Conservation (phyloP, 2,797 vertebrate genomes). For the Trematomus bernacchii region DNA sequence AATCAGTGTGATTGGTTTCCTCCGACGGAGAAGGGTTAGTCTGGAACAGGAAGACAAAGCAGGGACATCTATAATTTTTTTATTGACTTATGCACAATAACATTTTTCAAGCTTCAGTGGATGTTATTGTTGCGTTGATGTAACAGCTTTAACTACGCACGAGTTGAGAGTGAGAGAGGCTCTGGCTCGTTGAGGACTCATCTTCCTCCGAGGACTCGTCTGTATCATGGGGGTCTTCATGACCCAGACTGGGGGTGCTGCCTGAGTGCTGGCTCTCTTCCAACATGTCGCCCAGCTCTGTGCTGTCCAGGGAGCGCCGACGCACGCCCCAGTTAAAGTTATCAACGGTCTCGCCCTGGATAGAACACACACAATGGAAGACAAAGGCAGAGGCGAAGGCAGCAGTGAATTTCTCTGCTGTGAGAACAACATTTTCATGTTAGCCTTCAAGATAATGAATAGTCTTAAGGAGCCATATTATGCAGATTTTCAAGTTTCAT, state of each 20-base stretch:
- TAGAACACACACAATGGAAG: slow-evolving; percentile 63
- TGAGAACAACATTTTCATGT: slow-evolving; percentile 7
- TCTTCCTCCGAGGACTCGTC: slow-evolving; percentile 95
- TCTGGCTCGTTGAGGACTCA: slow-evolving; percentile 96
- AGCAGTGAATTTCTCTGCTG: slow-evolving; percentile 20
- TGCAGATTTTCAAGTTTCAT: too few species aligned
- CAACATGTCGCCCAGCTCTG: slow-evolving; percentile 94
- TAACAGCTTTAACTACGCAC: slow-evolving; percentile 65
- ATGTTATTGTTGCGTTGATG: slow-evolving; percentile 7
- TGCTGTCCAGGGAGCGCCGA: slow-evolving; percentile 96
- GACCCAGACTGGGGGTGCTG: slow-evolving; percentile 94
- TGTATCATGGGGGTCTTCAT: slow-evolving; percentile 91
- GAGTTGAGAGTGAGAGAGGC: slow-evolving; percentile 92
- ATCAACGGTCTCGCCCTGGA: slow-evolving; percentile 97
- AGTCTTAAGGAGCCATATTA: neutral
- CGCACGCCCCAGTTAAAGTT: slow-evolving; percentile 99
- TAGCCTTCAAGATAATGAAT: slow-evolving; percentile 32
- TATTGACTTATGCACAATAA: neutral
- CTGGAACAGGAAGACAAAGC: slow-evolving; percentile 78
- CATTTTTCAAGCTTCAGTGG: slow-evolving; percentile 12
- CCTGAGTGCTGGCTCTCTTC: slow-evolving; percentile 96
- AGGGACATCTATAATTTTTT: slow-evolving; percentile 4
- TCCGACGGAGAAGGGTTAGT: slow-evolving; percentile 97
- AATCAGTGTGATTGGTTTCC: slow-evolving; percentile 92
- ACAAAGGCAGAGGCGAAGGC: slow-evolving; percentile 16